Conservation (phyloP, 2,888 invertebrate genomes). For the Loripinus fragilis region DNA sequence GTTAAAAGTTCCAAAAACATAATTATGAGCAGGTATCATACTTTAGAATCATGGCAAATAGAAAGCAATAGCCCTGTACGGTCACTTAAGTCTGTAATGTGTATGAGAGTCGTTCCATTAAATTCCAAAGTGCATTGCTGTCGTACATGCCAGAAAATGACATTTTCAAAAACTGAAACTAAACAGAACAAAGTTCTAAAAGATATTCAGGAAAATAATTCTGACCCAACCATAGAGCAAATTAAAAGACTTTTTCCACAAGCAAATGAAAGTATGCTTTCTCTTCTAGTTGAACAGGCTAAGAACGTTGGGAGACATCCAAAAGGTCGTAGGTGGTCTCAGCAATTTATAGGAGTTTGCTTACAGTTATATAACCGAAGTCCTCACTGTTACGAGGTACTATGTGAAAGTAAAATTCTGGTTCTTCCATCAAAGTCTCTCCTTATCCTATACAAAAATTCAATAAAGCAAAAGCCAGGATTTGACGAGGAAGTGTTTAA, state of each 20-base stretch:
- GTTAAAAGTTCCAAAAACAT: too few relatives aligned
- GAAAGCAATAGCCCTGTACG: too few relatives aligned
- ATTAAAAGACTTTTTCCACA: slow-evolving; percentile 15
- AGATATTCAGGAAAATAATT: neutral
- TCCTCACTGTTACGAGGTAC: slow-evolving; percentile 36
- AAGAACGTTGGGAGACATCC: slow-evolving; percentile 29
- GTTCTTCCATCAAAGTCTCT: slow-evolving; percentile 28
- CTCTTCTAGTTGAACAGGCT: slow-evolving; percentile 29
- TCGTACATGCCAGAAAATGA: slow-evolving; percentile 15
- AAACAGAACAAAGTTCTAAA: neutral
- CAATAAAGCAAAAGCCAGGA: slow-evolving; percentile 34
- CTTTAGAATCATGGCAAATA: too few relatives aligned
- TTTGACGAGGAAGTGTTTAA: slow-evolving; percentile 35
- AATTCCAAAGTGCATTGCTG: neutral
- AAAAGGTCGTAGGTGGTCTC: slow-evolving; percentile 35
- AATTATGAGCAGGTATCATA: too few relatives aligned
- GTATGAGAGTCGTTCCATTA: slow-evolving; percentile 18
- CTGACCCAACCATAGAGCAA: slow-evolving; percentile 8
- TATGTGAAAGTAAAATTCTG: slow-evolving; percentile 16
- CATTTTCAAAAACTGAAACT: neutral
- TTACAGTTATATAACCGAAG: slow-evolving; percentile 36
- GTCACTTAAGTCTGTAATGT: slow-evolving; percentile 14
- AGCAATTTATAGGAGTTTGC: slow-evolving; percentile 26
- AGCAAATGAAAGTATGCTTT: slow-evolving; percentile 20
- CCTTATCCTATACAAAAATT: slow-evolving; percentile 36